Evolutionary conservation across 2,797 vertebrate genomes (phyloP).

Genomic region (Momotus momota): DNA sequence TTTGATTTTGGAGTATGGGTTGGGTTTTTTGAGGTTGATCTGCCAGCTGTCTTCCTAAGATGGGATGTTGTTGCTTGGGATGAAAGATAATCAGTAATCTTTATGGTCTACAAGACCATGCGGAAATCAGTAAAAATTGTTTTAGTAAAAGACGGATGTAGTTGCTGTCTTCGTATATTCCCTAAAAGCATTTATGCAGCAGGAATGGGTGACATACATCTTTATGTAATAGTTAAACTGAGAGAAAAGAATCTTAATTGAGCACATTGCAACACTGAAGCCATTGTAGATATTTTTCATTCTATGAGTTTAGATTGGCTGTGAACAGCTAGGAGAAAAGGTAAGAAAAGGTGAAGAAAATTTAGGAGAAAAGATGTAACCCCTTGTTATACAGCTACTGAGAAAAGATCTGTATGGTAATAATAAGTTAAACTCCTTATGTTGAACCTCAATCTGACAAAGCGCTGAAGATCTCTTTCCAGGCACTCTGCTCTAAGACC

Average conservation of each 20-base stretch:
- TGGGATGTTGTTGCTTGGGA: background rate
- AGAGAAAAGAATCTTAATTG: background rate
- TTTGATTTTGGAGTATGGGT: fast-evolving
- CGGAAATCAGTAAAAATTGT: background rate
- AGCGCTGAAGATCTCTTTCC: background rate
- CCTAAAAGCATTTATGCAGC: background rate
- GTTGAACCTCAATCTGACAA: background rate
- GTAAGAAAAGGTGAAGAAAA: background rate
- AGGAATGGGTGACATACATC: background rate
- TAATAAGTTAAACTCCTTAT: background rate
- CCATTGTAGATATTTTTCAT: background rate
- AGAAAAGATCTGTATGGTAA: background rate
- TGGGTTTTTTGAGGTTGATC: background rate
- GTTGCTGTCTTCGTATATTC: background rate
- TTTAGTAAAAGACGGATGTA: background rate
- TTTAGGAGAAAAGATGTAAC: background rate
- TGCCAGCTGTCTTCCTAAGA: background rate
- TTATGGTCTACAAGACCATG: background rate
- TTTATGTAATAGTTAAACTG: background rate
- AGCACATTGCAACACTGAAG: background rate
- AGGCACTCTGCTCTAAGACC: background rate
- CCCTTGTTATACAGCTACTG: background rate
- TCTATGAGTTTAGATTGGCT: background rate
- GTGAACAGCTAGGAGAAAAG: background rate
- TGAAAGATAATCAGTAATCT: background rate